Base-by-base conservation (phyloP, 2,113 vertebrate species). In the Indri indri region DNA sequence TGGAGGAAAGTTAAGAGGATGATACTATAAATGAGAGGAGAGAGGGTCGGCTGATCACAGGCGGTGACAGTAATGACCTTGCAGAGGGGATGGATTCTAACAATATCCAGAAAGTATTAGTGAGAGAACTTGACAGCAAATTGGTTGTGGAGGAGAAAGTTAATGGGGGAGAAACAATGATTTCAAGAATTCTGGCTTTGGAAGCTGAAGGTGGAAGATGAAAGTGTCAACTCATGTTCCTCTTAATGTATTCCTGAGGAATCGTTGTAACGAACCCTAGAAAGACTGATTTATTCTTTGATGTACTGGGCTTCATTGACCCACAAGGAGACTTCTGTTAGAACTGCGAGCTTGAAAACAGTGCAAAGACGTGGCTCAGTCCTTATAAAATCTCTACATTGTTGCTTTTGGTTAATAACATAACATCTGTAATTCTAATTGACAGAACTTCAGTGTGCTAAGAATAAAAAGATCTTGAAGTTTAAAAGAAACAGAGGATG, bases 161-260 rank as follows among this genome's bases (percentile, higher is more conserved):
- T 68, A 81, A 97, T 61, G 80, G 40, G 30, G 59, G 20, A 85
- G 79, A 94, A 97, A 91, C 47, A 96, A 70, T n/a, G 50, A 91
- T 86, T 90, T 94, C 34, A 70, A 74, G 66, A 92, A 63, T 82
- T 92, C 66, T 86, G 74, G 80, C 73, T 90, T 90, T 70, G 52
- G 59, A 90, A 90, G 59, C 42, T 70, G 34, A 25, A 17, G 2
- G 45, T 7, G 3, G 30, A 30, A 89, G 71, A 80, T 80, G 47
- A 59, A 84, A 85, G 22, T 85, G 71, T 92, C 79, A 94, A 34
- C 42, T 74, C 71, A 27, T 68, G 54, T 88, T 73, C 22, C 32
- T 88, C 88, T 94, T 54, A 92, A 92, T n/a, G 50, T 47, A 74
- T 96, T 42, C 80, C 82, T 40, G 23, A 92, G 40, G 47, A 94